A percentile compares a stretch with the other conserved stretches of the same genome.
phyloP scores from a whole-genome alignment of 2,113 vertebrate species.

The Eonycteris spelaea region DNA sequence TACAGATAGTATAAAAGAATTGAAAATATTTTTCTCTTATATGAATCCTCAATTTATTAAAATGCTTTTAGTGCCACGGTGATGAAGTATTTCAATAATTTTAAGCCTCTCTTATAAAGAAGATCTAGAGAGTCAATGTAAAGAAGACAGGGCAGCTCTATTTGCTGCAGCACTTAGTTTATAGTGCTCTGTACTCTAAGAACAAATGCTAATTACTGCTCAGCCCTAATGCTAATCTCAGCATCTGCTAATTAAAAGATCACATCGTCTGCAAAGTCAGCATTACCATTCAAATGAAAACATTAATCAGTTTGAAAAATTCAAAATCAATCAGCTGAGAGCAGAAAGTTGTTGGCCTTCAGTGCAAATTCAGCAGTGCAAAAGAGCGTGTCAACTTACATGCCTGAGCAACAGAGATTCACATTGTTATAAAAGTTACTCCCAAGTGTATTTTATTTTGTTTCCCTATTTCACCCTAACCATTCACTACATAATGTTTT shows the following conservation, averaged over 20 bases:
- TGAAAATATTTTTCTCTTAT: neutral
- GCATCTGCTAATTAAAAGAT: slow-evolving; percentile 88
- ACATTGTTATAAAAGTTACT: neutral
- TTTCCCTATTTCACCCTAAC: neutral
- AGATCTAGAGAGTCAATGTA: slow-evolving; percentile 56
- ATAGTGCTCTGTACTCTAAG: slow-evolving; percentile 53
- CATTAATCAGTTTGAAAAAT: slow-evolving; percentile 84
- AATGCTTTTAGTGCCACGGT: neutral
- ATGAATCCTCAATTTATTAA: neutral
- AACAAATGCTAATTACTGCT: slow-evolving; percentile 84
- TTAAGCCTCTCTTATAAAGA: neutral
- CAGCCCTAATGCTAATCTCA: slow-evolving; percentile 83
- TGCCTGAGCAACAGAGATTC: neutral
- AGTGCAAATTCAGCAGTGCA: slow-evolving; percentile 47
- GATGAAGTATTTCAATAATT: slow-evolving; percentile 51
- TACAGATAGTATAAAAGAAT: neutral
- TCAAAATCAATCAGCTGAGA: slow-evolving; percentile 78
- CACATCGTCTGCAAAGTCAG: slow-evolving; percentile 84
- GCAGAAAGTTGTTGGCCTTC: slow-evolving; percentile 65
- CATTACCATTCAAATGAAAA: slow-evolving; percentile 83
- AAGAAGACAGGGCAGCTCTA: slow-evolving; percentile 58
- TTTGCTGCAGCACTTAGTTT: slow-evolving; percentile 62
- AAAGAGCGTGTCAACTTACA: slow-evolving; percentile 25
- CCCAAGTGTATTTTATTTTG: neutral
- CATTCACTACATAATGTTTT: neutral